Base-by-base conservation (phyloP, 2,797 vertebrate genomes). In the Enteromius radiatus region DNA sequence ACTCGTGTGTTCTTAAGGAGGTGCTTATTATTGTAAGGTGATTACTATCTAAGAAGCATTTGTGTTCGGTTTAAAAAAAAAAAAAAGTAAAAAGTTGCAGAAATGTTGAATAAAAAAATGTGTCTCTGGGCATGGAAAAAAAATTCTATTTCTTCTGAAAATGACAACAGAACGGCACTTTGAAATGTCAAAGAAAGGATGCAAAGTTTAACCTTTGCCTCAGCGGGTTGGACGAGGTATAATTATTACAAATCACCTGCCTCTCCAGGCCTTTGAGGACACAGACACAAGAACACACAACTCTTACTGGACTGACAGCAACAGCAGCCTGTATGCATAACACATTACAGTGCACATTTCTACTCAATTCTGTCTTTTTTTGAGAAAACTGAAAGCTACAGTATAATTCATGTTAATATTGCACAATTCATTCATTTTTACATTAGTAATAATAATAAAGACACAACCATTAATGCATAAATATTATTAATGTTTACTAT, bases 11-110 rank as follows among this genome's bases (percentile, higher is more conserved):
- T 67, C 28, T 77, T 49, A 59, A 21, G 11, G 6, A 83, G 67
- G 56, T 45, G 63, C 64, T 77, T 70, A 83, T 83, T 83, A 36
- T 21, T 77, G 28, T 77, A 38, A 33, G 31, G 91, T 90, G 91
- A 93, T 93, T 92, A 92, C 80, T 85, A 92, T 81, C 88, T 88
- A 86, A 90, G 89, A 89, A 87, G 78, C 85, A 84, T 81, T 86
- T 68, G 26, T 82, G 87, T 91, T 89, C 77, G 71, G 63, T 80
- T 67, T 84, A 1, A 49, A 54, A 63, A 23, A 69, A 28, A 59
- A 3, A 59, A 36, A 54, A 31, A 68, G 8, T n/a, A 64, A 23
- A 19, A 36, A 21, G 8, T 11, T 36, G 26, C 15, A 69, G 5
- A 56, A 63, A 71, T 70, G 65, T 41, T 70, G 47, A 81, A 89